Percentiles rank a stretch among this genome's conserved stretches.
Conservation (phyloP, 2,888 invertebrate genomes). For the Venustoraphidia nigricollis region DNA sequence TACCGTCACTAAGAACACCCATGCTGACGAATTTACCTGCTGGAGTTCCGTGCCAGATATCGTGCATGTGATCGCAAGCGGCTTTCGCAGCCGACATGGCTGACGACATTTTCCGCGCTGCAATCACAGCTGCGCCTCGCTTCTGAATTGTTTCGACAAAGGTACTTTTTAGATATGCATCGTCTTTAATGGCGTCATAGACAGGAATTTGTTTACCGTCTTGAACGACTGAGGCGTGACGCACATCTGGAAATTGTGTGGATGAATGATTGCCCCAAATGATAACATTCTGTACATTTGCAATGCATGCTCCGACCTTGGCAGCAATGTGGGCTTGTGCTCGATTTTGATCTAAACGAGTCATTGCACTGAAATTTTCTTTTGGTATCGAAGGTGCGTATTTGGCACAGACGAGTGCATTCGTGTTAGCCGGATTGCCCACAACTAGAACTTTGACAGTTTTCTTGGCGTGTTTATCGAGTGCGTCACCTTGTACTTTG, state of each 20-base stretch:
- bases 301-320: constrained; percentile 51
- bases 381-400: constrained; percentile 93
- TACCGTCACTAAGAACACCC: constrained; percentile 94
- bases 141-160: constrained; percentile 92
- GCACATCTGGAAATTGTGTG: constrained; percentile 93
- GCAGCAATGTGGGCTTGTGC: constrained; percentile 78
- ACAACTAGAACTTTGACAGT: constrained; percentile 92
- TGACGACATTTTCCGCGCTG: constrained; percentile 93
- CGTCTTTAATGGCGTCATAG: constrained; percentile 61
- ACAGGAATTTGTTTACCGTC: constrained; percentile 42
- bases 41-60: constrained; percentile 85
- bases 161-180: constrained; percentile 58
- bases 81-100: constrained; percentile 99
- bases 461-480: constrained; percentile 81
- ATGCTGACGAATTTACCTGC: constrained; percentile 75
- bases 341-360: constrained; percentile 94
- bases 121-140: constrained; percentile 93
- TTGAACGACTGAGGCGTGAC: constrained; percentile 47
- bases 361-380: constrained; percentile 96
- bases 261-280: constrained; percentile 99
- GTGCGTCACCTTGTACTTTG: constrained; percentile 88
- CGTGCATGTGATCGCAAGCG: constrained; percentile 92
- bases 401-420: constrained; percentile 87
- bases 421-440: constrained; percentile 98
- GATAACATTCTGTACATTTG: constrained; percentile 73